phyloP scores from a whole-genome alignment of 2,113 vertebrate species.

The Psilopogon haemacephalus region DNA sequence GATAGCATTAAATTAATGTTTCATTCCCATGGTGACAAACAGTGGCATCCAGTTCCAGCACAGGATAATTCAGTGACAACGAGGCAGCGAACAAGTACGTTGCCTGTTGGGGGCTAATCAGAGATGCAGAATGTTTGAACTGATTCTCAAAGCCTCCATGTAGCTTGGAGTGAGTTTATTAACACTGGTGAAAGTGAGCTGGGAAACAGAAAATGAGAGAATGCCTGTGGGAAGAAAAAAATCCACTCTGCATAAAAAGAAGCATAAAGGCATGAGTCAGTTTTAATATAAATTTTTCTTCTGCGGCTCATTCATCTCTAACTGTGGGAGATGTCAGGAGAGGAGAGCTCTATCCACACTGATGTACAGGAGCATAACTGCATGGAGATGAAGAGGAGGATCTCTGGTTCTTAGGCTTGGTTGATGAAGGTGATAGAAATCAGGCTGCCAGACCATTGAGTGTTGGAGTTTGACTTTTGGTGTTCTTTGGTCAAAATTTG shows the following conservation, averaged over 20 bases:
- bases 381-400: background rate
- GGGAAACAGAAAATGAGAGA: background rate
- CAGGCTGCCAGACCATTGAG: background rate
- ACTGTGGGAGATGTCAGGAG: background rate
- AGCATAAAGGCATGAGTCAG: background rate
- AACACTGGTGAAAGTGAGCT: background rate
- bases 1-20: slow-evolving; percentile 46
- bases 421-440: background rate
- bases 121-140: background rate
- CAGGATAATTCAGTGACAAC: slow-evolving; percentile 1
- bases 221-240: background rate
- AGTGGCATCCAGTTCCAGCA: background rate
- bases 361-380: rapidly evolving
- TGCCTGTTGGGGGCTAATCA: background rate
- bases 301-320: background rate
- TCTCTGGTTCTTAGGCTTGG: background rate
- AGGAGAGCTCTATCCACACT: background rate
- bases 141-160: background rate
- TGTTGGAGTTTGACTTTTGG: rapidly evolving
- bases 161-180: background rate
- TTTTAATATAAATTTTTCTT: background rate
- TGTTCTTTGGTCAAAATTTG: background rate
- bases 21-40: slow-evolving; percentile 46
- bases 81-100: background rate
- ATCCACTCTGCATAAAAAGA: background rate